Evolutionary conservation across 2,113 vertebrate genomes (phyloP), one percentile per base, ranked within the genome.

Genomic region (Cariama cristata): DNA sequence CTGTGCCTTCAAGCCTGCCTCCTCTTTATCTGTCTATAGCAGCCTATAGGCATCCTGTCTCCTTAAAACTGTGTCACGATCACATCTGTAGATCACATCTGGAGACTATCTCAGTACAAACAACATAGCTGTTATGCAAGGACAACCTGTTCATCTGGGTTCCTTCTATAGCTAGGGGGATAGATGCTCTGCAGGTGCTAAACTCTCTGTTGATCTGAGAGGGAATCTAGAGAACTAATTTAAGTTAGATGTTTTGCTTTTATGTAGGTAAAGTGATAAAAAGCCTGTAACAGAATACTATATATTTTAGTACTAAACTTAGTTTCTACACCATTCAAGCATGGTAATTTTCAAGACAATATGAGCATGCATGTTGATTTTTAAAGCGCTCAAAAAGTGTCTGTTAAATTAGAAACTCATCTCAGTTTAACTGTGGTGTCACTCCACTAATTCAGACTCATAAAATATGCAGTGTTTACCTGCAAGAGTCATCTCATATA

Each of bases 381-480:
- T 93, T 76, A 79, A 14, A 80, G 38, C 0, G 0, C 60, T 66
- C 30, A 64, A 9, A 62, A 90, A 83, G 67, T 58, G 33, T 21
- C 50, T 55, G 32, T 77, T 81, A 74, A 83, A 42, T 82, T 82
- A 68, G 69, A 68, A 73, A 12, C 69, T 88, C 35, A 53, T 76
- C 24, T 69, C 32, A 58, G 38, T 86, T 88, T 80, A 92, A 67
- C 53, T 92, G 20, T 67, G 33, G 28, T 92, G 47, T 76, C 73
- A 85, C 14, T 91, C 72, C 35, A 47, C 27, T 95, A 90, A 84
- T 95, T 83, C n/a, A 87, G 62, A 38, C 24, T 81, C 77, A 42
- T 92, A 56, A 94, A 95, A 97, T 94, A 83, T 89, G 35, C 52
- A 93, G 64, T 68, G 73, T 93, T 96, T 96, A 84, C 64, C 64